phyloP scores from a whole-genome alignment of 2,797 vertebrate genomes.

The Pangasius macronema region DNA sequence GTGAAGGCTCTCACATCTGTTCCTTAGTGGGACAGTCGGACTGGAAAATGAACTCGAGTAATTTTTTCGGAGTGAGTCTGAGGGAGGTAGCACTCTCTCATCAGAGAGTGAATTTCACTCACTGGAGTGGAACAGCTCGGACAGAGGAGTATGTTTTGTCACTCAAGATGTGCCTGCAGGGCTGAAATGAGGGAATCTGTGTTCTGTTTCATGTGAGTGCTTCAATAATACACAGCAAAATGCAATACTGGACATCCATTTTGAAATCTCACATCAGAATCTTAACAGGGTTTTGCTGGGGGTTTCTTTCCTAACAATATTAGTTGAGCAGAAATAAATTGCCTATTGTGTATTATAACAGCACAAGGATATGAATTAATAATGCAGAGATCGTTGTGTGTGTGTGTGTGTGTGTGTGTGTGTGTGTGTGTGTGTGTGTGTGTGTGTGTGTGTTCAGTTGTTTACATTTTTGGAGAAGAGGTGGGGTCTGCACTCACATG shows the following conservation, averaged over 20 bases:
- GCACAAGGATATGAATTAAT: slow-evolving; percentile 13
- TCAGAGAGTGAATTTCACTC: slow-evolving; percentile 50
- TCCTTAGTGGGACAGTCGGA: slow-evolving; percentile 42
- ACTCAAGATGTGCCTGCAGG: slow-evolving; percentile 34
- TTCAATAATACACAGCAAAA: slow-evolving; percentile 49
- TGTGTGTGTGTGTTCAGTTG: not conserved
- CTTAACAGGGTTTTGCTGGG: slow-evolving; percentile 20
- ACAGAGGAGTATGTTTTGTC: slow-evolving; percentile 55
- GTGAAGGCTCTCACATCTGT: slow-evolving; percentile 36
- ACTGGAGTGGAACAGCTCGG: slow-evolving; percentile 51
- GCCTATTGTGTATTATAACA: not conserved
- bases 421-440: not conserved
- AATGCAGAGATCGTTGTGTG: not conserved
- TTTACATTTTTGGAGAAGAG: not conserved
- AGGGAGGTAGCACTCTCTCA: slow-evolving; percentile 42
- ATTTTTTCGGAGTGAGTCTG: slow-evolving; percentile 41
- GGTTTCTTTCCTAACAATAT: not conserved
- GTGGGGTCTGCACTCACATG: slow-evolving; percentile 1
- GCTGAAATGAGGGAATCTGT: slow-evolving; percentile 49
- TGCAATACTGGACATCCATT: slow-evolving; percentile 46
- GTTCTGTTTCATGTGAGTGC: slow-evolving; percentile 52
- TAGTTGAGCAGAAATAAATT: not conserved
- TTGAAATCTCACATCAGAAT: slow-evolving; percentile 22
- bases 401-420: slow-evolving; percentile 6
- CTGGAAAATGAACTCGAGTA: slow-evolving; percentile 52